These are phyloP conservation scores for Syrrhaptes paradoxus DNA, from an alignment of 2,113 vertebrate species.

Conservation along the genomic window DNA sequence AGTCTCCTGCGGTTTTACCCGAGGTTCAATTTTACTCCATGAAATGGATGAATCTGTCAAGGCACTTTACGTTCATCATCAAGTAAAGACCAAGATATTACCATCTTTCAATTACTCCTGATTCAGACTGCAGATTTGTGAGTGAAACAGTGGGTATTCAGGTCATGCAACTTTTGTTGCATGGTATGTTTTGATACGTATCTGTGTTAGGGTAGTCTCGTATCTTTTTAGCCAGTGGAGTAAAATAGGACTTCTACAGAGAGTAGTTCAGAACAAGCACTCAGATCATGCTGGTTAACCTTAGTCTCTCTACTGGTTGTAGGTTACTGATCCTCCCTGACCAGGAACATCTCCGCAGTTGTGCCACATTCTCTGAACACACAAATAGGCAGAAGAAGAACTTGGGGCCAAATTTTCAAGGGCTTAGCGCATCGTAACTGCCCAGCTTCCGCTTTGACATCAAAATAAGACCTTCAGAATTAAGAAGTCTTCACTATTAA, in stretches of 20 bases:
- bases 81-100: background rate
- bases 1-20: background rate
- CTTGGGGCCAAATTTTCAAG: background rate
- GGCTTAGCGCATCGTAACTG: background rate
- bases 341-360: background rate
- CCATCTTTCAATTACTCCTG: background rate
- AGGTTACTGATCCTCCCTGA: background rate
- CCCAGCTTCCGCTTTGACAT: background rate
- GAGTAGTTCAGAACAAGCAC: background rate
- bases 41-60: background rate
- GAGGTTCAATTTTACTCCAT: background rate
- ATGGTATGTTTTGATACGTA: background rate
- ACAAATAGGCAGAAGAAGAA: background rate
- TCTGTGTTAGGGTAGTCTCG: background rate
- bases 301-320: background rate
- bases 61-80: background rate
- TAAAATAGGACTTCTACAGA: background rate
- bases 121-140: background rate
- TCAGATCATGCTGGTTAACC: background rate
- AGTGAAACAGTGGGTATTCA: background rate
- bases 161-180: background rate
- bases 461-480: background rate
- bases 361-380: background rate
- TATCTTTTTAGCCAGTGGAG: background rate
- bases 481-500: background rate